Evolutionary conservation across 2,888 invertebrate species (phyloP).

Genomic region (Taphrorychus bicolor): DNA sequence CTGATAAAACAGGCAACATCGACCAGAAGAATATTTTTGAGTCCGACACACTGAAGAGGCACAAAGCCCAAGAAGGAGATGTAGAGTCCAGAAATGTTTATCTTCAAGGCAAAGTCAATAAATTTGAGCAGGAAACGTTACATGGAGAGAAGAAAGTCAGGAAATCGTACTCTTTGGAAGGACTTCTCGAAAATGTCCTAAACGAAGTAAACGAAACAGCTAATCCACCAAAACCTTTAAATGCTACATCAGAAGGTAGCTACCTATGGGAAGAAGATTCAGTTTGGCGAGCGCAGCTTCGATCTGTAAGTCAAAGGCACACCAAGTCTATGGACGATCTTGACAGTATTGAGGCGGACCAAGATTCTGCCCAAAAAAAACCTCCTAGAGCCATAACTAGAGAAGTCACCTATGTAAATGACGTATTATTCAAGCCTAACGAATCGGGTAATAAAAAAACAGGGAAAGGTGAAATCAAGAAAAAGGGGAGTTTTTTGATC

Average conservation of each 20-base stretch:
- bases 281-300: conserved; percentile 80
- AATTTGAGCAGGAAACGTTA: conserved; percentile 51
- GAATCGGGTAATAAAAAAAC: conserved; percentile 61
- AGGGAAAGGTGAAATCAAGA: conserved; percentile 56
- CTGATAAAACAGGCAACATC: conserved; percentile 70
- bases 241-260: conserved; percentile 63
- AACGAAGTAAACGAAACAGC: conserved; percentile 48
- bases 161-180: conserved; percentile 67
- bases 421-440: conserved; percentile 64
- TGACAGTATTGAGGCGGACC: conserved; percentile 63
- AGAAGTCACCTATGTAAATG: conserved; percentile 83
- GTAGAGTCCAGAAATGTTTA: conserved; percentile 62
- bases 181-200: conserved; percentile 64
- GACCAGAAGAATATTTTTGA: conserved; percentile 78
- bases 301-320: conserved; percentile 80
- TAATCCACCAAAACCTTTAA: conserved; percentile 14
- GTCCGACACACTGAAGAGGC: conserved; percentile 68
- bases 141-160: conserved; percentile 56
- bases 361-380: conserved; percentile 50
- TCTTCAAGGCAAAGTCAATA: conserved; percentile 49
- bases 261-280: conserved; percentile 85
- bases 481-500: conserved; percentile 61
- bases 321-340: conserved; percentile 85
- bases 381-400: conserved; percentile 63
- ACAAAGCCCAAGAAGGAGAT: conserved; percentile 65